Evolutionary conservation across 2,888 invertebrate genomes (phyloP).

Genomic region (Odontomyia ornata): DNA sequence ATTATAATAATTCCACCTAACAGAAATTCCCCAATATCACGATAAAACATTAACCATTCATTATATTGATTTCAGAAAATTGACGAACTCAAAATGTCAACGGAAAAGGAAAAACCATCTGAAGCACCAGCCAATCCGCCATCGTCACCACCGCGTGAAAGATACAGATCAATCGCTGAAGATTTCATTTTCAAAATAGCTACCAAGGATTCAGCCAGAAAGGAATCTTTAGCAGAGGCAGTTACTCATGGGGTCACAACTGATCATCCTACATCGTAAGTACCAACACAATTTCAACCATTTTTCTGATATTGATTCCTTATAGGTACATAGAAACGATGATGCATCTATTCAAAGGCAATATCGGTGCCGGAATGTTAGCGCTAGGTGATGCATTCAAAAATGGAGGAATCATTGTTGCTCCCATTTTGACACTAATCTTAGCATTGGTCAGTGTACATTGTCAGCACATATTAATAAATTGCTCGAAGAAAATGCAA

Average conservation of each 20-base stretch:
- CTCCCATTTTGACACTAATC: constrained; percentile 77
- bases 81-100: neutral
- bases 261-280: constrained; percentile 52
- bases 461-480: constrained; percentile 90
- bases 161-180: neutral
- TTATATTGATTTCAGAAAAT: neutral
- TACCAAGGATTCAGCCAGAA: constrained; percentile 1
- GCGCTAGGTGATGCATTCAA: constrained; percentile 96
- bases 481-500: constrained; percentile 75
- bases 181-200: constrained; percentile 8
- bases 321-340: constrained; percentile 84
- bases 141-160: neutral
- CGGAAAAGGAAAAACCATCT: neutral
- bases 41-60: too few species aligned
- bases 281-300: constrained; percentile 28
- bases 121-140: constrained; percentile 6
- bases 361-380: constrained; percentile 94
- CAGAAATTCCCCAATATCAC: too few species aligned
- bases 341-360: constrained; percentile 93
- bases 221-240: constrained; percentile 22
- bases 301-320: too few species aligned
- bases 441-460: constrained; percentile 90
- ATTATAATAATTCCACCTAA: too few species aligned
- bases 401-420: constrained; percentile 88
- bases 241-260: constrained; percentile 49